These are phyloP conservation scores for Choristoneura fumiferana DNA, from an alignment of 1,140 invertebrate species.

Conservation along the genomic window DNA sequence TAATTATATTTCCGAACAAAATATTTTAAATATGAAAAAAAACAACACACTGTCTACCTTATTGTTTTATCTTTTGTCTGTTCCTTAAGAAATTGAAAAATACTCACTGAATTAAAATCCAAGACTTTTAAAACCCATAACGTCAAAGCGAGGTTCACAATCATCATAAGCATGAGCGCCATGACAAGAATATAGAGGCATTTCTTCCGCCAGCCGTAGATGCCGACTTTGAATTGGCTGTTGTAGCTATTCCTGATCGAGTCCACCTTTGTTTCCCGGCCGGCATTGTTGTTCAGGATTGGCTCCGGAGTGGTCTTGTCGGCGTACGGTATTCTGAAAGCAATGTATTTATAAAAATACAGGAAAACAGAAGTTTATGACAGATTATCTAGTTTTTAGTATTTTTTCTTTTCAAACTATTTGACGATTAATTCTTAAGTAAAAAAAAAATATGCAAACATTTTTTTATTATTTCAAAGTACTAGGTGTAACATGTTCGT, in stretches of 20 bases:
- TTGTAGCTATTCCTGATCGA: conserved; percentile 76
- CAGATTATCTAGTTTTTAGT: no score
- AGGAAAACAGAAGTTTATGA: no score
- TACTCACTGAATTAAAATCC: conserved; percentile 95
- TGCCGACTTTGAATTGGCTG: conserved; percentile 88
- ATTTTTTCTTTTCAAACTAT: no score
- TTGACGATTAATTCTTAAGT: no score
- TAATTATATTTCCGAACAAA: no score
- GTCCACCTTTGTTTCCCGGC: conserved; percentile 70
- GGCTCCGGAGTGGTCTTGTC: conserved; percentile 75
- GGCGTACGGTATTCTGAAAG: conserved; percentile 75
- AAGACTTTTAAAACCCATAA: conserved; percentile 97
- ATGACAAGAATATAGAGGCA: conserved; percentile 93
- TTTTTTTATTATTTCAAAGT: no score
- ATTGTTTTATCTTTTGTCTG: no score
- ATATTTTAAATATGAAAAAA: no score
- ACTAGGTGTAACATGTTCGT: no score
- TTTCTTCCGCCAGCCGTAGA: conserved; percentile 97
- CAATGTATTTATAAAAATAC: conserved; percentile 24
- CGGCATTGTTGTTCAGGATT: conserved; percentile 70
- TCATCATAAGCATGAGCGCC: conserved; percentile 92
- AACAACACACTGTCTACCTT: no score
- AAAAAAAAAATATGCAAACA: no score
- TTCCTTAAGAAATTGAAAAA: conserved; percentile 21
- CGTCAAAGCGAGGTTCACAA: conserved; percentile 95